phyloP scores from a whole-genome alignment of 2,113 vertebrate species.

The Poeciliopsis turrubarensis region DNA sequence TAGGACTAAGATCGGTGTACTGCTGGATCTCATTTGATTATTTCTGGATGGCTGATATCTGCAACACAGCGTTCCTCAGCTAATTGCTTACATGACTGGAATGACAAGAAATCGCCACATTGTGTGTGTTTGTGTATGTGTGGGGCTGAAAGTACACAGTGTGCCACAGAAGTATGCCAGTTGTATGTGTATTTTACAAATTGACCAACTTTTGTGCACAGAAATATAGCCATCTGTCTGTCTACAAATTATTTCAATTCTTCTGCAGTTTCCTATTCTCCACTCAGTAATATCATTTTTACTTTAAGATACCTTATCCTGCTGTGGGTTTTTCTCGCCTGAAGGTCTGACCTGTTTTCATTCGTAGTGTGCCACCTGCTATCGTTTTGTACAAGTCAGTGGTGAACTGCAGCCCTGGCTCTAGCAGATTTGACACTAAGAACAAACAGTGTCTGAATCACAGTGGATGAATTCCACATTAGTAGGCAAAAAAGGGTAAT shows the following conservation, averaged over 20 bases:
- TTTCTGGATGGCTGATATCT: constrained; percentile 52
- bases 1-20: constrained; percentile 23
- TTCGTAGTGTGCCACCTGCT: neutral
- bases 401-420: neutral
- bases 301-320: neutral
- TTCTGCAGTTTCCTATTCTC: neutral
- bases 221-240: neutral
- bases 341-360: neutral
- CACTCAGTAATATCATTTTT: neutral
- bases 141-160: neutral
- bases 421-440: neutral
- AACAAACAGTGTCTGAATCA: neutral
- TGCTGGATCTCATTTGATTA: constrained; percentile 51
- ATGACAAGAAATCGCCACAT: constrained; percentile 30
- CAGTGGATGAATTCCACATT: neutral
- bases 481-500: neutral
- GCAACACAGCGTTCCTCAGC: constrained; percentile 44
- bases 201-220: neutral
- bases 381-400: neutral
- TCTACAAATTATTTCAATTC: neutral
- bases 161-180: neutral
- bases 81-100: constrained; percentile 63
- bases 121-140: constrained; percentile 6
- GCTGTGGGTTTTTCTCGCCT: neutral
- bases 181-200: neutral